Evolutionary conservation across 2,888 invertebrate genomes (phyloP), one percentile per base, ranked within the genome.

Genomic region (Polydrusus pterygomalis): DNA sequence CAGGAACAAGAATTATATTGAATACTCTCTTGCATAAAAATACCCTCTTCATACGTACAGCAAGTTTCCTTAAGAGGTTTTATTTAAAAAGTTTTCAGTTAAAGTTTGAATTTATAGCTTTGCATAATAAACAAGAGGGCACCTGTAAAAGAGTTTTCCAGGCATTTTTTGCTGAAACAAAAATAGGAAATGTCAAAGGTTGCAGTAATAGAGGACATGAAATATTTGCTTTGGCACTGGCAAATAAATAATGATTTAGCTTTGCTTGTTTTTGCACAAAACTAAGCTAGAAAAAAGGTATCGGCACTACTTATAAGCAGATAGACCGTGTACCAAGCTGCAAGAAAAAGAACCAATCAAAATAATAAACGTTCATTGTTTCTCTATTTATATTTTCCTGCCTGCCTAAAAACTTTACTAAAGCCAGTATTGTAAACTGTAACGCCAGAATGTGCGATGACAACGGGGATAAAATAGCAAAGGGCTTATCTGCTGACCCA

Each of bases 21-120:
- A 51, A 51, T 51, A 51, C 20, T 20, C 20, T 51, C 20, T 51
- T 25, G 20, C 51, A 51, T 51, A 51, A 51, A 49, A 49, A 43
- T 49, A 15, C 47, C 20, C 51, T 20, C 13, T 13, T 20, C 6
- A 10, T 20, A 20, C 20, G 18, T 20, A 51, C 9, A 8, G 11
- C 20, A 20, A 51, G 51, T 51, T 51, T 20, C 51, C n/a, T 51
- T 51, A 51, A 51, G 51, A 51, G 51, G 11, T 51, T 51, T 51
- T 51, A 51, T 51, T 51, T 20, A 51, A 51, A 51, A 51, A 51
- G 11, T 51, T 51, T 20, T 51, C 51, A 20, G 18, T 10, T 51
- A 20, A 20, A 51, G 51, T 18, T 20, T 51, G 20, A 51, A 51
- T 20, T 51, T 51, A 13, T 51, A 51, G 51, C 51, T 51, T 51